Base-by-base conservation (phyloP, 2,888 invertebrate species). In the Tinea trinotella region DNA sequence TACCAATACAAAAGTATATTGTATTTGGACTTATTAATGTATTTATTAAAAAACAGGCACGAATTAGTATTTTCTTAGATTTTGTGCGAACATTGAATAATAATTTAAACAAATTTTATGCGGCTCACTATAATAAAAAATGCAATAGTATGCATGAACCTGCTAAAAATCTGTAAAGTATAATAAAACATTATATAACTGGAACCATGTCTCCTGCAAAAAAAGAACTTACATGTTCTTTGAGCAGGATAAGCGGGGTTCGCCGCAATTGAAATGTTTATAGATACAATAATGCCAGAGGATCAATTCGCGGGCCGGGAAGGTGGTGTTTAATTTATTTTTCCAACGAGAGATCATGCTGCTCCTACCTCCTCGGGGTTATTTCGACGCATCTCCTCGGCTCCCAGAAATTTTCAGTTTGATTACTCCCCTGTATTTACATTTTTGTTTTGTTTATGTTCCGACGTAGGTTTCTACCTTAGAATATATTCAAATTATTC, bases 261-360 rank as follows among this genome's bases (percentile, higher is more conserved):
- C 54, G 57, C 66, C 70, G 67, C 80, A 78, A 81, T 81, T 80
- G 80, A 79, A 80, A 82, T 80, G 78, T 79, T 80, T 79, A 80
- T 76, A 77, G 78, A 78, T 78, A 77, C 75, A 76, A 75, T 78
- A 79, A 79, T 71, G 71, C 74, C 65, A 62, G 63, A 67, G 77
- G 80, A 81, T 81, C 78, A 77, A 76, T 77, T 70, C 75, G 70
- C 67, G 61, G 60, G 58, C 62, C 57, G 62, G 64, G 61, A 65
- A 64, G 68, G 66, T 61, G 66, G 63, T 69, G 74, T 71, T 77
- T 77, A 76, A 78, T 80, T 77, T 78, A 77, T 80, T 78, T 80
- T 75, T 73, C 71, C 66, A 62, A 64, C 36, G 36, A 36, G 53
- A 53, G 53, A 53, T 53, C 53, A 53, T 17, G 15, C 52, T 22